Evolutionary conservation across 1,140 invertebrate species (phyloP), one percentile per base, ranked within the genome.

Genomic region (Microvelia longipes): DNA sequence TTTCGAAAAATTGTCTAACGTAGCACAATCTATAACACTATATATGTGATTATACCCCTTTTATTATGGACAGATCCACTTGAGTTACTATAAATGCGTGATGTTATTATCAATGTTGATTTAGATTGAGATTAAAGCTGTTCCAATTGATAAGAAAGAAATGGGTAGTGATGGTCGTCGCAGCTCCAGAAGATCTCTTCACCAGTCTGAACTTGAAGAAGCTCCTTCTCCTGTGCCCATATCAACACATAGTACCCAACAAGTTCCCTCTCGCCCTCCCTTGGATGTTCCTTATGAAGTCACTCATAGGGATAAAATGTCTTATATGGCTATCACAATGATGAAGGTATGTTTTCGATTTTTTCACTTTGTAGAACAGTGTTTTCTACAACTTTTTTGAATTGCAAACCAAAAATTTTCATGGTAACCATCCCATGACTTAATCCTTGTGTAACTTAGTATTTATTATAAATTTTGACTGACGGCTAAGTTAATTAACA

Each of bases 261-360:
- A 11, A 19, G 19, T 11, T 50, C 35, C 11, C 82, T 84, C 35
- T 28, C 88, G 90, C 0, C 82, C 85, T 15, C n/a, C n/a, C n/a
- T 83, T 92, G 14, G 88, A 93, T 60, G 82, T 87, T 11, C 86
- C 89, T 0, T 98, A 96, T 80, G 90, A 96, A 79, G 86, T 92
- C 0, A 93, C 91, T 0, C 84, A 93, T 35, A 88, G 88, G 72
- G 94, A 97, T 75, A 94, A 92, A 78, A 94, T 95, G 87, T 87
- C 90, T 73, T 97, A 95, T 79, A 90, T 96, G 80, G 89, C 94
- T 1, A 96, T 98, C 70, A 93, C 91, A 2, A 91, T 94, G 73
- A 94, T 96, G 91, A 92, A 92, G 81, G 87, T 87, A 78, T 68
- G 63, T 2, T 35, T n/a, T n/a, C n/a, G n/a, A 25, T 19, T 35